Conservation (phyloP, 2,888 invertebrate species). For the Branchipolynoe longqiensis region DNA sequence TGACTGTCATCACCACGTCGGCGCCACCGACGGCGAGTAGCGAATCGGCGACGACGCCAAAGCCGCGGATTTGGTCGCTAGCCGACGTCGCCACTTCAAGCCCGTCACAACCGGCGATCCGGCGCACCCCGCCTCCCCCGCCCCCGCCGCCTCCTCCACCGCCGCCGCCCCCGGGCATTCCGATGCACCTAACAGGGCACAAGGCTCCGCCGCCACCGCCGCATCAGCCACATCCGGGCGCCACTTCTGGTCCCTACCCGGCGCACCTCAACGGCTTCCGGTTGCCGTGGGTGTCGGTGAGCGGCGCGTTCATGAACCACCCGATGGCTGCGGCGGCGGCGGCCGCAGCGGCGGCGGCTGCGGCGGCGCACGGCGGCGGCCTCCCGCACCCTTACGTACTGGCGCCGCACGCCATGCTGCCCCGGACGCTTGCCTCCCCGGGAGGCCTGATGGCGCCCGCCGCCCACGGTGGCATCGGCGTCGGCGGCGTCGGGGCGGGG, state of each 20-base stretch:
- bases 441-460: slow-evolving; percentile 27
- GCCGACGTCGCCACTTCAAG: slow-evolving; percentile 50
- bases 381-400: slow-evolving; percentile 40
- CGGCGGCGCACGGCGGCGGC: slow-evolving; percentile 1
- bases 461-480: not conserved
- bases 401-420: slow-evolving; percentile 35
- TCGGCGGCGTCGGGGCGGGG: not conserved
- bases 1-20: not conserved
- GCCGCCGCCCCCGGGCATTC: slow-evolving; percentile 47
- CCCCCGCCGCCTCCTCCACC: slow-evolving; percentile 54
- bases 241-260: slow-evolving; percentile 40
- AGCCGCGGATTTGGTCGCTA: slow-evolving; percentile 49
- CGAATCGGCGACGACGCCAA: slow-evolving; percentile 30
- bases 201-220: too few relatives aligned
- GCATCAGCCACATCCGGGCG: too few relatives aligned
- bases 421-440: slow-evolving; percentile 12
- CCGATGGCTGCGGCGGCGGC: not conserved
- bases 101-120: not conserved
- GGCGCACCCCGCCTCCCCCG: slow-evolving; percentile 40
- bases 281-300: slow-evolving; percentile 34
- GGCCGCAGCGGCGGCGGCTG: not conserved
- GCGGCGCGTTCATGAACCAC: slow-evolving; percentile 32
- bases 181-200: slow-evolving; percentile 50
- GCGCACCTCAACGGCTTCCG: slow-evolving; percentile 48
- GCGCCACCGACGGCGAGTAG: slow-evolving; percentile 25